These are phyloP conservation scores for Eufriesea mexicana DNA, from an alignment of 1,140 invertebrate genomes.

Conservation along the genomic window DNA sequence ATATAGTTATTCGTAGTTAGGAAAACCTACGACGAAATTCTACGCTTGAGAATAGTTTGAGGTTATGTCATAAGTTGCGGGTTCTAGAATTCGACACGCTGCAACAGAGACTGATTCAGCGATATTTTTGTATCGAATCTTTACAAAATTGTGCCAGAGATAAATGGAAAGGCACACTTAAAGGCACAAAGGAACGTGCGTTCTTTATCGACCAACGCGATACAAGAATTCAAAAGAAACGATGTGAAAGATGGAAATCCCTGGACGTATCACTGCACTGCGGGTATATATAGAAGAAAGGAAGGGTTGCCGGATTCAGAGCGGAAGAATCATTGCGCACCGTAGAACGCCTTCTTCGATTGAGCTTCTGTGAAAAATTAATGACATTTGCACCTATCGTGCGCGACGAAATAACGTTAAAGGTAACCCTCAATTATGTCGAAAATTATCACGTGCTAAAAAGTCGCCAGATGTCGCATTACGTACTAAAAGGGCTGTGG, in stretches of 20 bases:
- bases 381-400: slow-evolving; percentile 16
- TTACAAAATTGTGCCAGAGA: background rate
- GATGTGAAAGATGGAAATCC: slow-evolving; percentile 40
- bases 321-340: slow-evolving; percentile 37
- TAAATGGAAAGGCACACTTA: background rate
- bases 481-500: background rate
- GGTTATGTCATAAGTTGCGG: too few relatives aligned
- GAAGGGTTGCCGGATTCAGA: slow-evolving; percentile 36
- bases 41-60: too few relatives aligned
- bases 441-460: slow-evolving; percentile 12
- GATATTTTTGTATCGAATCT: background rate
- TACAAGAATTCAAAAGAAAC: slow-evolving; percentile 40
- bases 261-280: slow-evolving; percentile 46
- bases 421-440: background rate
- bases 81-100: too few relatives aligned
- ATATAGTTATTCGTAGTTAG: too few relatives aligned
- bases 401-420: background rate
- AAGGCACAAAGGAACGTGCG: background rate
- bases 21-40: too few relatives aligned
- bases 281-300: slow-evolving; percentile 30
- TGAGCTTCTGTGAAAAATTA: slow-evolving; percentile 6
- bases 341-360: background rate
- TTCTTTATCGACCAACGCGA: slow-evolving; percentile 11
- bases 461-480: background rate
- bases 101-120: background rate